Base-by-base conservation (phyloP, 2,797 vertebrate genomes). In the Gallirallus australis region DNA sequence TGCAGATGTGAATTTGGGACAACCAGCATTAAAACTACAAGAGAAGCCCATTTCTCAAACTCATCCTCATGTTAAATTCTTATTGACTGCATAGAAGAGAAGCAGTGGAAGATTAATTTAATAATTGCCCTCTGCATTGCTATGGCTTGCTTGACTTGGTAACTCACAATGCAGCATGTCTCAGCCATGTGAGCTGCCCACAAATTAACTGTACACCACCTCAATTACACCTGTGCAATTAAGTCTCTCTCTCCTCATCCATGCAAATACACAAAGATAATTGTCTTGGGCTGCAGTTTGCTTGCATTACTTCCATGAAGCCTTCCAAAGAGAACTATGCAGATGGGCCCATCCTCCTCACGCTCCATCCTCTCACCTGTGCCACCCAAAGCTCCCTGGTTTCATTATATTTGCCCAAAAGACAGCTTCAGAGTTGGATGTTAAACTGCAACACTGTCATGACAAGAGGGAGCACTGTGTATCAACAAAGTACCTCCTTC, bases 191-290 rank as follows among this genome's bases (percentile, higher is more conserved):
- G 50, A 87, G 72, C 63, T 94, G 93, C 83, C 82, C 63, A 54
- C 37, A 25, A 39, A 52, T 16, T 40, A 86, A 84, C 76, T 16
- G 27, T 19, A 39, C 35, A 57, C 17, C 52, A 88, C 84, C 77
- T 85, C 91, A 91, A 27, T 72, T 88, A 93, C 76, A 95, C 72
- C 90, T 76, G 85, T 66, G 78, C 82, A 84, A 93, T 82, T 90
- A 76, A 68, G 24, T 20, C 61, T 76, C 65, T n/a, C 39, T 94
- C 45, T 71, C 69, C 60, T 64, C 72, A 45, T 24, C 50, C 11
- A 1, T 12, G 31, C 79, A 92, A 76, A 69, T 40, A 76, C 63
- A 65, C 42, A 42, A 40, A 81, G 65, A 53, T 83, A 83, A 95
- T 83, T 81, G 54, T 69, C 89, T 66, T 40, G 65, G 89, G 84